Conservation (phyloP, 2,888 invertebrate genomes). For the Pecten maximus region DNA sequence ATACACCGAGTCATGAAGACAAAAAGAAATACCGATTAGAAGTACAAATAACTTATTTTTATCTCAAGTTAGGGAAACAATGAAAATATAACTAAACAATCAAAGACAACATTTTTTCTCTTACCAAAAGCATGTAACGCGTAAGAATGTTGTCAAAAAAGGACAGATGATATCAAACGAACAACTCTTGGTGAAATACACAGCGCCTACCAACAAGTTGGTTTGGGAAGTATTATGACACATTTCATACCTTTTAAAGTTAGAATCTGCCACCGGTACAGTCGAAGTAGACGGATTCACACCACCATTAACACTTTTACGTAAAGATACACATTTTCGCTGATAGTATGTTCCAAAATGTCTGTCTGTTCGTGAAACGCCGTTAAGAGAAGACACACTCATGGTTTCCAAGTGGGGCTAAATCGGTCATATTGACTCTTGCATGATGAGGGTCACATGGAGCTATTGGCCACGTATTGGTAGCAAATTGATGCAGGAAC, state of each 20-base stretch:
- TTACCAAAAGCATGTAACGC: too few species aligned
- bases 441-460: background rate
- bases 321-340: background rate
- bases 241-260: conserved; percentile 6
- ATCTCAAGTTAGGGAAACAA: too few species aligned
- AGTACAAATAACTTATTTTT: too few species aligned
- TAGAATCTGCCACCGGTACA: background rate
- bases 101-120: too few species aligned
- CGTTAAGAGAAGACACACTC: background rate
- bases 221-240: background rate
- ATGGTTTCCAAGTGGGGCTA: background rate
- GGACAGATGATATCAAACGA: too few species aligned
- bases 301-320: background rate
- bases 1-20: too few species aligned
- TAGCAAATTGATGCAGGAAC: background rate
- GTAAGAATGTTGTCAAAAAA: too few species aligned
- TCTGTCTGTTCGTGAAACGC: background rate
- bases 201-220: background rate
- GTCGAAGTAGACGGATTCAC: background rate
- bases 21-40: too few species aligned
- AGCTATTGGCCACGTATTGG: background rate
- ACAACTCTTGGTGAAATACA: too few species aligned
- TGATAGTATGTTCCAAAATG: background rate
- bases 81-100: too few species aligned
- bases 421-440: background rate